Percentiles rank a stretch among this genome's conserved stretches.
Evolutionary conservation across 1,140 invertebrate species (phyloP).

Genomic region (Himalopsyche phryganea): DNA sequence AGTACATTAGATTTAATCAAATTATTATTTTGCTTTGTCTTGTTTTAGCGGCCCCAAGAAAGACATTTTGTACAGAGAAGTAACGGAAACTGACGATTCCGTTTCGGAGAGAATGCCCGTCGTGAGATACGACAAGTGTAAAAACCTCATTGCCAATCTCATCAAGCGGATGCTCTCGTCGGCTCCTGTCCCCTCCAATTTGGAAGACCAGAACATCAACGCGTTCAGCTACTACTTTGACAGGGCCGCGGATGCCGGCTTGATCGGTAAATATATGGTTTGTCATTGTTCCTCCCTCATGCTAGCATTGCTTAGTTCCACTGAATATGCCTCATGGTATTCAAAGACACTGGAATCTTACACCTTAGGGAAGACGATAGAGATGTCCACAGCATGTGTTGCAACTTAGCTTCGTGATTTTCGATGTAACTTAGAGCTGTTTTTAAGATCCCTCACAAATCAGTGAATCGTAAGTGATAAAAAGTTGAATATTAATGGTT

Average conservation of each 20-base stretch:
- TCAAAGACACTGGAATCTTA: no score
- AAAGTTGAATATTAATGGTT: no score
- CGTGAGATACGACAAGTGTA: constrained; percentile 61
- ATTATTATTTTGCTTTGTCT: no score
- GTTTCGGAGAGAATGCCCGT: constrained; percentile 55
- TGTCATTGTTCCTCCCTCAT: neutral
- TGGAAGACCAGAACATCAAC: constrained; percentile 64
- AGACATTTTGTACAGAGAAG: constrained; percentile 37
- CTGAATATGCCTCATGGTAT: no score
- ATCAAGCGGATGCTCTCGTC: constrained; percentile 52
- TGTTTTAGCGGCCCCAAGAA: constrained; percentile 40
- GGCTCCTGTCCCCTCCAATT: constrained; percentile 58
- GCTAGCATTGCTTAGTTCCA: neutral
- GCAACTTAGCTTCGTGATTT: no score
- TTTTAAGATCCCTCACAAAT: no score
- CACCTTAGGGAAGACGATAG: no score
- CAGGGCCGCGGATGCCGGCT: constrained; percentile 75
- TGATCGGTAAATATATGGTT: constrained; percentile 56
- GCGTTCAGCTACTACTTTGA: constrained; percentile 96
- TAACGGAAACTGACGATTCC: constrained; percentile 41
- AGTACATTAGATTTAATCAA: no score
- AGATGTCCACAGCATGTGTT: no score
- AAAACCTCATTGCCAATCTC: constrained; percentile 58
- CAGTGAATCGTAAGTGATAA: no score
- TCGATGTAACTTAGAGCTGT: no score